phyloP scores from a whole-genome alignment of 2,113 vertebrate species.

The Lagenorhynchus albirostris region DNA sequence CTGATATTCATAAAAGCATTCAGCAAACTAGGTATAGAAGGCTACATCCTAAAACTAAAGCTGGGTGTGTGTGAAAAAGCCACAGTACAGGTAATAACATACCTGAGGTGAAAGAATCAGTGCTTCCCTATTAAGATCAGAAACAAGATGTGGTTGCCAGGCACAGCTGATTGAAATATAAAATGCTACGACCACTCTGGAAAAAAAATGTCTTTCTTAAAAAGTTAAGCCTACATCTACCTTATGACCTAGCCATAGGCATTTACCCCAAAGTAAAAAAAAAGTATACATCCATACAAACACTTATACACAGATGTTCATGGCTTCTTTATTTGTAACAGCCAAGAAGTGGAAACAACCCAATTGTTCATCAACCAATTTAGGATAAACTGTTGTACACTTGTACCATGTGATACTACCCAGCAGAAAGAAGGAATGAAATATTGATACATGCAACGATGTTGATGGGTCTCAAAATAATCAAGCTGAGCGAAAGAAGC shows the following conservation, averaged over 20 bases:
- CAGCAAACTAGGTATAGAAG: neutral
- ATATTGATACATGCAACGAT: rapidly evolving
- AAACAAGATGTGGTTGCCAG: rapidly evolving
- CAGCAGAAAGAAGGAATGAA: rapidly evolving
- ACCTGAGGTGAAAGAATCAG: neutral
- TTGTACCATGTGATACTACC: no score
- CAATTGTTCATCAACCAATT: neutral
- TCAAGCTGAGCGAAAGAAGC: neutral
- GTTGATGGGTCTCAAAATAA: neutral
- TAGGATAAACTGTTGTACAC: rapidly evolving
- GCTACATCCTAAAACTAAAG: neutral
- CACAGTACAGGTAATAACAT: no score
- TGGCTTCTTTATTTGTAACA: neutral
- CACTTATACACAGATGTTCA: neutral
- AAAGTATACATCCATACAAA: neutral
- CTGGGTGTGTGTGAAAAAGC: neutral
- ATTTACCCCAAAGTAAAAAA: neutral
- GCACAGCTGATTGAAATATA: neutral
- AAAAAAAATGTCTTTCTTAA: neutral
- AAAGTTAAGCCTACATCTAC: neutral
- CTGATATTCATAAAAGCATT: neutral
- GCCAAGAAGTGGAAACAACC: neutral
- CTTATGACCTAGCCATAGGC: neutral
- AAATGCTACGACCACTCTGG: neutral
- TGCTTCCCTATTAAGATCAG: neutral